Base-by-base conservation (phyloP, 2,797 vertebrate genomes). In the Pithecia hirsuta region DNA sequence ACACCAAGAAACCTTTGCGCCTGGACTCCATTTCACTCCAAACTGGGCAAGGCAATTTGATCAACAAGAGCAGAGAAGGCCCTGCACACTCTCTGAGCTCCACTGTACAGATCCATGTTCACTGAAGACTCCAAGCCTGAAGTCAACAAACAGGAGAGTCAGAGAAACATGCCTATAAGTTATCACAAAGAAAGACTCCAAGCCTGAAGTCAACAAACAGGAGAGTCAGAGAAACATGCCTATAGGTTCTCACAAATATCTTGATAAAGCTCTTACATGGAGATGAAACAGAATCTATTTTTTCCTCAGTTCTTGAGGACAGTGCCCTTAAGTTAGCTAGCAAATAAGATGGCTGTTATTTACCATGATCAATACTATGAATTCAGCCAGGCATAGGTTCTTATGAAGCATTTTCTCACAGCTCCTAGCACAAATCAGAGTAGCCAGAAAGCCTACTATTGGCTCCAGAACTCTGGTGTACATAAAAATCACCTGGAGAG, bases 61-160 rank as follows among this genome's bases (percentile, higher is more conserved):
- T 94, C 97, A 90, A 99, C 92, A 70, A 99, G 96, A 14, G 98
- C 97, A 90, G 98, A 98, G 96, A 99, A 99, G 19, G 97, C 97
- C 44, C 67, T 97, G 95, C 93, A 98, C 52, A 99, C 91, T 30
- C 0, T 39, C 67, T 98, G 97, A 52, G 98, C 98, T 97, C 96
- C 44, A 67, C 75, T 90, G 9, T 99, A 97, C 19, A 99, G 93
- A 8, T 98, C 97, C 88, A 74, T 46, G 55, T 97, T 97, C 72
- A 97, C 92, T 50, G 81, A 75, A 87, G 97, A 97, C 19, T 89
- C 41, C 0, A 72, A 91, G 70, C 46, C 99, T 99, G 97, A 90
- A 98, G 98, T 94, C 72, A 0, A 91, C 12, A 97, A 81, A 17
- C 17, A 67, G 15, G n/a, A 79, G 57, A 41, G 39, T 14, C 39